Percentiles rank a stretch among this genome's conserved stretches.
These are phyloP conservation scores for Hippolais icterina DNA, from an alignment of 2,113 vertebrate genomes.

Conservation along the genomic window DNA sequence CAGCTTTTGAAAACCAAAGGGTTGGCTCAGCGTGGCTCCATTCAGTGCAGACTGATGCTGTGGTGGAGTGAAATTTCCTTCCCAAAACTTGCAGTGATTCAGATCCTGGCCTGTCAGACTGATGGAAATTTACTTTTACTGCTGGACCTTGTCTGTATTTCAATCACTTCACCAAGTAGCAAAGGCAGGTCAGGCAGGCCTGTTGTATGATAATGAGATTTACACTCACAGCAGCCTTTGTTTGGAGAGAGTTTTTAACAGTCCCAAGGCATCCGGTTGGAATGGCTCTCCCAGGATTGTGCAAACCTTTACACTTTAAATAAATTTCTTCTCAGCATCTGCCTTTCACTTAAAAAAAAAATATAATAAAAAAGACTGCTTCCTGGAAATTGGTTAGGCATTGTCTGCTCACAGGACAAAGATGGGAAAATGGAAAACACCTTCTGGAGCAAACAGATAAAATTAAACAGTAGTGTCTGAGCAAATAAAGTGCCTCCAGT, in stretches of 20 bases:
- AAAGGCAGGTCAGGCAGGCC: not conserved
- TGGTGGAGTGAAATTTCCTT: not conserved
- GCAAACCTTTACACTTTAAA: slow-evolving; percentile 15
- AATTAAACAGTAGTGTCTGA: slow-evolving; percentile 26
- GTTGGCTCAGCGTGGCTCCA: not conserved
- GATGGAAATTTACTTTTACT: not conserved
- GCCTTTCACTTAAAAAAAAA: slow-evolving; percentile 14
- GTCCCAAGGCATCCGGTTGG: not conserved
- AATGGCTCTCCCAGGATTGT: not conserved
- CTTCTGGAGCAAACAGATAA: slow-evolving; percentile 61
- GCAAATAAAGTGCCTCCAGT: slow-evolving; percentile 38
- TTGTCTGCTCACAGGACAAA: not conserved
- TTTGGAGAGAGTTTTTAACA: slow-evolving; percentile 12
- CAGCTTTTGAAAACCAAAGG: not conserved
- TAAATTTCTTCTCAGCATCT: not conserved
- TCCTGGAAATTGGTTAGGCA: slow-evolving; percentile 40
- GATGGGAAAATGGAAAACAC: slow-evolving; percentile 17
- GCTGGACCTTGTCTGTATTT: slow-evolving; percentile 1
- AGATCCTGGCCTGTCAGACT: not conserved
- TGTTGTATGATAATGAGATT: slow-evolving; percentile 33
- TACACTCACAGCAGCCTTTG: not conserved
- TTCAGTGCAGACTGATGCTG: not conserved
- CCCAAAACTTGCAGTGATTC: not conserved
- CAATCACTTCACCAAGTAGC: not conserved
- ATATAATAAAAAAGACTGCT: not conserved